phyloP scores from a whole-genome alignment of 2,113 vertebrate genomes.

The Spheniscus mendiculus region DNA sequence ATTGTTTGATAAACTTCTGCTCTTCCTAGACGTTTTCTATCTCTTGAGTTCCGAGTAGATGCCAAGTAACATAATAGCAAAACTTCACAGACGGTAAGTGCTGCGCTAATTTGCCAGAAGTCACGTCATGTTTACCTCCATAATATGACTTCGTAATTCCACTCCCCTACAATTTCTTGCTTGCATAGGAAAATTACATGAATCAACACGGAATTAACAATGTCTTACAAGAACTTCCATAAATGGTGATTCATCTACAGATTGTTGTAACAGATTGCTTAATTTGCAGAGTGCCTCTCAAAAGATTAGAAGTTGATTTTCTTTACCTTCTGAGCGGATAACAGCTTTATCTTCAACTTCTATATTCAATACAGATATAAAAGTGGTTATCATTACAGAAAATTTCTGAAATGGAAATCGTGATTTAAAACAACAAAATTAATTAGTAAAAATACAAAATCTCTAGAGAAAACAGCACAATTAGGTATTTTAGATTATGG shows the following conservation, averaged over 20 bases:
- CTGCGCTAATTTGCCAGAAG: not conserved
- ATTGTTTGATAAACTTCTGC: not conserved
- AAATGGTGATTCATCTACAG: not conserved
- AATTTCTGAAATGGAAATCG: not conserved
- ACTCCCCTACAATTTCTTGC: not conserved
- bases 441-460: not conserved
- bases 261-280: not conserved
- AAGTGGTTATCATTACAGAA: not conserved
- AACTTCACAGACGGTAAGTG: not conserved
- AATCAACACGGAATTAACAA: not conserved
- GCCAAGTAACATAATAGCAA: not conserved
- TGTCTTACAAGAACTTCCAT: not conserved
- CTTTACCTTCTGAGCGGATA: not conserved
- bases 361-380: not conserved
- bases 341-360: not conserved
- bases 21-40: not conserved
- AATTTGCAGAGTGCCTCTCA: not conserved
- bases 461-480: not conserved
- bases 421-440: not conserved
- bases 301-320: not conserved
- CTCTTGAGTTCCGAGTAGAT: not conserved
- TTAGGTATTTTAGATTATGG: not conserved
- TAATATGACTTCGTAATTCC: not conserved
- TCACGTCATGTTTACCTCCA: not conserved
- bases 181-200: not conserved